Conservation (phyloP, 2,888 invertebrate species). For the Calameuta filiformis region DNA sequence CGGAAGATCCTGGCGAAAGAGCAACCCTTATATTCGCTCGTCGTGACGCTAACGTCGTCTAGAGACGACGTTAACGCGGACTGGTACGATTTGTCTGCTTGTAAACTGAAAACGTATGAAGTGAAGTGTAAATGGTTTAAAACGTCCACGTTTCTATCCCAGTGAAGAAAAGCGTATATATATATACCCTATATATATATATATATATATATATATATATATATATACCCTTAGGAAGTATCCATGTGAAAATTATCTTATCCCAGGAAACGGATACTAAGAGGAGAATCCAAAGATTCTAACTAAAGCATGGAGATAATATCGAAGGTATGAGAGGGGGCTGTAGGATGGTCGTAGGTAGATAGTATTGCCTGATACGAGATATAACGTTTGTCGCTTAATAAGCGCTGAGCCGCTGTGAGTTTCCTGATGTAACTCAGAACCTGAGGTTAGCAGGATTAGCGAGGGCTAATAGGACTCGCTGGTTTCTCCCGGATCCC, state of each 20-base stretch:
- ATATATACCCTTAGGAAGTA: background rate
- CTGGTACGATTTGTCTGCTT: background rate
- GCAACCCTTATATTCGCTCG: background rate
- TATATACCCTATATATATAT: too few relatives aligned
- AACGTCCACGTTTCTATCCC: background rate
- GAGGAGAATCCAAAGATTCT: constrained; percentile 11
- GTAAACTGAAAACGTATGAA: background rate
- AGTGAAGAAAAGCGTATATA: background rate
- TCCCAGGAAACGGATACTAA: constrained; percentile 24
- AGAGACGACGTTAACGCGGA: background rate
- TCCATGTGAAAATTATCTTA: constrained; percentile 32
- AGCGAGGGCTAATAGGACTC: constrained; percentile 22
- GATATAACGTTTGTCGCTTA: constrained; percentile 35
- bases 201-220: background rate
- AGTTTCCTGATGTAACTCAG: constrained; percentile 16
- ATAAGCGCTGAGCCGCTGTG: constrained; percentile 34
- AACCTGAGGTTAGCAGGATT: constrained; percentile 23
- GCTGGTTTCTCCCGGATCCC: constrained; percentile 11
- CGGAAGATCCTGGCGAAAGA: background rate
- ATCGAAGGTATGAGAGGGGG: constrained; percentile 6
- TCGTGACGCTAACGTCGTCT: background rate
- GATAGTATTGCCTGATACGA: constrained; percentile 2
- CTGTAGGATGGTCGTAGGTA: constrained; percentile 14
- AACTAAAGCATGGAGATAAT: background rate
- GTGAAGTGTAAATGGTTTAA: background rate